Percentiles rank a stretch among this genome's conserved stretches.
These are phyloP conservation scores for Okamejei kenojei DNA, from an alignment of 2,797 vertebrate genomes.

Conservation along the genomic window DNA sequence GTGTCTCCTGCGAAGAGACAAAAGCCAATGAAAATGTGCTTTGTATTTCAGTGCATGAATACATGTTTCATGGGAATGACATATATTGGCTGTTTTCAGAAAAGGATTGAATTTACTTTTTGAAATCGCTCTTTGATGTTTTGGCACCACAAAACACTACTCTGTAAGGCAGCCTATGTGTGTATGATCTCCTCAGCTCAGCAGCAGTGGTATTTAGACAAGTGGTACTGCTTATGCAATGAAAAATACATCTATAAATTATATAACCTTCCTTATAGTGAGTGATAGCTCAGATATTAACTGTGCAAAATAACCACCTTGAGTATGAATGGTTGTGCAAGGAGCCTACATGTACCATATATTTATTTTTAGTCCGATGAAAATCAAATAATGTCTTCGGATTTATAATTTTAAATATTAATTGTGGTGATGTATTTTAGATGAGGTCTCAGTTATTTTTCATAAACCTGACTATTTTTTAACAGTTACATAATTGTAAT, in stretches of 20 bases:
- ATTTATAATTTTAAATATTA: not conserved
- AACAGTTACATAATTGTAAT: not conserved
- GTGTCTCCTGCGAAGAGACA: not conserved
- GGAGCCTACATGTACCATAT: not conserved
- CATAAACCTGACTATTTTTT: not conserved
- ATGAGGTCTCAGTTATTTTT: not conserved
- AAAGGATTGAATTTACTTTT: not conserved
- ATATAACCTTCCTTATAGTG: not conserved
- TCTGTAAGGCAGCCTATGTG: not conserved
- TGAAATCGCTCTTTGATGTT: not conserved
- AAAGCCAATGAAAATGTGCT: conserved; percentile 11
- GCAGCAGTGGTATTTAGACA: not conserved
- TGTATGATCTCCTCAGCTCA: not conserved
- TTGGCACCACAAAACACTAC: not conserved
- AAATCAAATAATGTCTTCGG: not conserved
- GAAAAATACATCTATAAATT: not conserved
- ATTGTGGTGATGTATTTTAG: not conserved
- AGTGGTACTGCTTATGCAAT: not conserved
- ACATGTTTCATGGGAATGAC: not conserved
- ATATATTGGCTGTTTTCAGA: not conserved
- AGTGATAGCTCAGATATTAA: not conserved
- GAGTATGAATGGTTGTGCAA: not conserved
- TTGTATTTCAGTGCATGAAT: not conserved
- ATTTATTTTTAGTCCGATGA: not conserved
- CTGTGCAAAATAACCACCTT: not conserved